Base-by-base conservation (phyloP, 1,140 invertebrate species). In the Caenorhabditis remanei region DNA sequence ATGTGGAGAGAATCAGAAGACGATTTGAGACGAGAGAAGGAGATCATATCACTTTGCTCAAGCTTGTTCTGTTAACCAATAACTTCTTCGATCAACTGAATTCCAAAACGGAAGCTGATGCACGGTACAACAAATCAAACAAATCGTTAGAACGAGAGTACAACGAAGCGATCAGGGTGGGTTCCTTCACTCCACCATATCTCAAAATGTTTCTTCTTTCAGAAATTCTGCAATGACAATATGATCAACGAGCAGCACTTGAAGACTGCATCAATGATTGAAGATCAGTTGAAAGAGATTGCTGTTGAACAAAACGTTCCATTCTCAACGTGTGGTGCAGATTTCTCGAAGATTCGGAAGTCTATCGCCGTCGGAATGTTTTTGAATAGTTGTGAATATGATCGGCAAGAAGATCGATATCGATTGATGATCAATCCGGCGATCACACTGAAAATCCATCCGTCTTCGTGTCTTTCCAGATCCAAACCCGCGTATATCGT, bases 1-100 rank as follows among this genome's bases (percentile, higher is more conserved):
- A 94, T 94, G 7, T 92, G 94, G 88, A 93, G 94, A 67, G 94
- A 95, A 93, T 93, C 94, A 85, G 95, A 96, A 91, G 94, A 96
- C 92, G 95, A 95, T 4, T 90, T 94, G 19, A 79, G 9, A 79
- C 96, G 0, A 94, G 95, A 67, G 95, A 97, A 90, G 97, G 98
- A 13, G 98, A 99, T 94, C 97, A 98, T 92, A 94, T 99, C 2
- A 98, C 96, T 13, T 93, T 98, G 48, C 93, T 99, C 0, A 98
- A 98, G 93, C 95, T 79, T 11, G 71, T 79, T 21, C 46, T 79
- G 3, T 13, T n/a, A 9, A 50, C 71, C 5, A 79, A 90, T 89
- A 87, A 82, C 85, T 87, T 85, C 61, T 56, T 85, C 84, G 61
- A 50, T 84, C 13, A 63, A 83, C 79, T 82, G 50, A 82, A 75